Evolutionary conservation across 1,140 invertebrate species (phyloP).

Genomic region (Battus philenor): DNA sequence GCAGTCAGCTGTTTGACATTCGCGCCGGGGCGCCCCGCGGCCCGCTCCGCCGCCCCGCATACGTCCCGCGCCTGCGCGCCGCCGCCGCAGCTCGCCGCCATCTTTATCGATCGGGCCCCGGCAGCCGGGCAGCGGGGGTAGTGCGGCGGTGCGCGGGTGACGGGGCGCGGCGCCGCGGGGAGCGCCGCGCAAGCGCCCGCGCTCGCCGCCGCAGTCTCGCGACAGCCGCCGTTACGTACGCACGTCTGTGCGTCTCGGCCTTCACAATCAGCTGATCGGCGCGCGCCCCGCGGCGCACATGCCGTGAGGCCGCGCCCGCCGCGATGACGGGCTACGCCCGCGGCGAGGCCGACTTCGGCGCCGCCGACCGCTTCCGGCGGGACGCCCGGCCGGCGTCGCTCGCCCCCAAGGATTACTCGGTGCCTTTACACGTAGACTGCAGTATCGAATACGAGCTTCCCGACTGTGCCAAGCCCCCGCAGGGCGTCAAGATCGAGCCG

Average conservation of each 20-base stretch:
- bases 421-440: conserved; percentile 88
- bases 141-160: conserved; percentile 9
- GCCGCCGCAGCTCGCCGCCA: conserved; percentile 24
- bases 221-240: conserved; percentile 42
- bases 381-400: conserved; percentile 55
- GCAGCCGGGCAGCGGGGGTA: conserved; percentile 25
- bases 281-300: conserved; percentile 63
- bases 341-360: conserved; percentile 62
- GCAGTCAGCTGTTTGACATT: conserved; percentile 67
- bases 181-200: conserved; percentile 31
- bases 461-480: conserved; percentile 87
- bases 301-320: conserved; percentile 60
- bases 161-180: conserved; percentile 18
- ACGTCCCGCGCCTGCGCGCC: conserved; percentile 27
- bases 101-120: conserved; percentile 28
- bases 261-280: conserved; percentile 61
- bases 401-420: conserved; percentile 83
- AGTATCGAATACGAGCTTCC: conserved; percentile 91
- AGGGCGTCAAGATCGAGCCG: conserved; percentile 84
- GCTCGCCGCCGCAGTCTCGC: conserved; percentile 39
- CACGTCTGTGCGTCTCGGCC: conserved; percentile 44
- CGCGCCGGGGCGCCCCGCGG: conserved; percentile 31
- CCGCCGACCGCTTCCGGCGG: conserved; percentile 52
- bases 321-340: conserved; percentile 70
- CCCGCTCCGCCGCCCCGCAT: conserved; percentile 21